These are phyloP conservation scores for Novumbra hubbsi DNA, from an alignment of 2,797 vertebrate genomes.

Conservation along the genomic window DNA sequence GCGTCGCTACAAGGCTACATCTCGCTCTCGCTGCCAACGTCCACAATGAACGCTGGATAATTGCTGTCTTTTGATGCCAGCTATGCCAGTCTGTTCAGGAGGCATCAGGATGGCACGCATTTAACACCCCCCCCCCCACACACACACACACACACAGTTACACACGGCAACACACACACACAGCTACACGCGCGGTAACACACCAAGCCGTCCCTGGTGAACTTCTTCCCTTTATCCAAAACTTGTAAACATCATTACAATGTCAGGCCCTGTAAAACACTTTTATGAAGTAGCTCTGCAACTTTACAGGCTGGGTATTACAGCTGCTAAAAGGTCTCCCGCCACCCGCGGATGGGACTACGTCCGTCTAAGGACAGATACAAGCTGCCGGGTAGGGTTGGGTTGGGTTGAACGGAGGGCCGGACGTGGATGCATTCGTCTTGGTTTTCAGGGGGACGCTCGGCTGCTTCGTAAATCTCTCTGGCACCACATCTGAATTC, in stretches of 20 bases:
- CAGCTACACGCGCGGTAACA: constrained; percentile 22
- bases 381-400: background rate
- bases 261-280: constrained; percentile 70
- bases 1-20: constrained; percentile 45
- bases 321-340: constrained; percentile 46
- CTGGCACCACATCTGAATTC: background rate
- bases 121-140: too few relatives aligned
- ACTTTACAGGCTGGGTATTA: constrained; percentile 64
- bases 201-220: constrained; percentile 43
- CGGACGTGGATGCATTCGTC: too few relatives aligned
- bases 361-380: constrained; percentile 27
- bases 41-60: constrained; percentile 67
- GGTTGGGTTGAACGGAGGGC: too few relatives aligned
- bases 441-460: too few relatives aligned
- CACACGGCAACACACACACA: too few relatives aligned
- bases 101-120: constrained; percentile 47
- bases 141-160: too few relatives aligned
- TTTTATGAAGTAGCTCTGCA: constrained; percentile 78
- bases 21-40: constrained; percentile 63
- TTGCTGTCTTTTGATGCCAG: constrained; percentile 51
- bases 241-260: constrained; percentile 80
- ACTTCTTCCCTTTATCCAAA: constrained; percentile 62
- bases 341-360: constrained; percentile 20
- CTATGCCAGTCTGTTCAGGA: constrained; percentile 47
- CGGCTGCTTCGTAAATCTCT: background rate